phyloP scores from a whole-genome alignment of 2,113 vertebrate genomes.

The Nestor notabilis region DNA sequence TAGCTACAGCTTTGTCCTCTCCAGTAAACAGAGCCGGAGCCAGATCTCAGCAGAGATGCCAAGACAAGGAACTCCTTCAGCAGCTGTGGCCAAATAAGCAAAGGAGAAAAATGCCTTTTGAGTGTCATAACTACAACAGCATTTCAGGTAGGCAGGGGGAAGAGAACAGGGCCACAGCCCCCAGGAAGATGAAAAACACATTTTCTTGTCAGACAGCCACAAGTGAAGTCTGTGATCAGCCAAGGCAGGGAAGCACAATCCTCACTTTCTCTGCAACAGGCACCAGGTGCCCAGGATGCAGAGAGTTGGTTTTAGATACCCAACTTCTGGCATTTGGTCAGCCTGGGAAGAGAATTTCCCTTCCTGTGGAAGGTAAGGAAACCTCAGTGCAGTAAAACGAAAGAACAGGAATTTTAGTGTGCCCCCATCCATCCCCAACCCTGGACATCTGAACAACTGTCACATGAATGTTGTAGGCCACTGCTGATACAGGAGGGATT shows the following conservation, averaged over 20 bases:
- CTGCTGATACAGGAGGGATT: not conserved
- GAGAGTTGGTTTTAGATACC: constrained; percentile 12
- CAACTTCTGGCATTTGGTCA: not conserved
- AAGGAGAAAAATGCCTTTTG: constrained; percentile 24
- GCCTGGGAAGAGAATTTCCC: not conserved
- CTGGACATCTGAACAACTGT: not conserved
- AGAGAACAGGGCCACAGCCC: not conserved
- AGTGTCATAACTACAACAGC: not conserved
- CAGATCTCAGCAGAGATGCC: not conserved
- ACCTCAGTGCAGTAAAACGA: accelerated
- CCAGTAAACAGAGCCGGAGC: not conserved
- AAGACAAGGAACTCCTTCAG: not conserved
- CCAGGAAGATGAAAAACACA: constrained; percentile 34
- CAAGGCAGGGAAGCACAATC: not conserved
- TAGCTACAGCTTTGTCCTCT: not conserved
- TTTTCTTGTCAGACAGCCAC: constrained; percentile 32
- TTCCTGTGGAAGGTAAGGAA: not conserved
- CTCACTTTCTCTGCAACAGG: not conserved
- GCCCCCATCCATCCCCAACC: not conserved
- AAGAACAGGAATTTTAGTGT: not conserved
- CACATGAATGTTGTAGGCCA: not conserved
- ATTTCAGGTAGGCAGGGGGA: not conserved
- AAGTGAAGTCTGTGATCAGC: not conserved
- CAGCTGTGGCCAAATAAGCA: not conserved
- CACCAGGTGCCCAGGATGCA: accelerated